A percentile compares a stretch with the other conserved stretches of the same genome.
Evolutionary conservation across 2,797 vertebrate genomes (phyloP).

Genomic region (Calcarius lapponicus): DNA sequence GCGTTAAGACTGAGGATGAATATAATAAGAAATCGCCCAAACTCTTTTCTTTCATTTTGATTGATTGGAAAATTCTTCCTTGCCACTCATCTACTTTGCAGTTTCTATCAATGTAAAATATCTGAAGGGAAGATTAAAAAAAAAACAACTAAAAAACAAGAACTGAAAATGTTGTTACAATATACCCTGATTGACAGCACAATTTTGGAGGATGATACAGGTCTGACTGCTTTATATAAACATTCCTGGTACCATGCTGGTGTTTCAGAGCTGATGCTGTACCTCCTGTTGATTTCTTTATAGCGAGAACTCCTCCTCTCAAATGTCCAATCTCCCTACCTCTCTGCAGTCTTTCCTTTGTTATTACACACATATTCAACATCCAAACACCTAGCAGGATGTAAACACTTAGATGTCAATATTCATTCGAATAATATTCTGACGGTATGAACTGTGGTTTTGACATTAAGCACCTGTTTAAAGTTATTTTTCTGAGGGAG

Average conservation of each 20-base stretch:
- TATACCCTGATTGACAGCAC: neutral
- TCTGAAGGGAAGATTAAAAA: neutral
- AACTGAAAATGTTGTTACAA: neutral
- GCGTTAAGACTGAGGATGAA: neutral
- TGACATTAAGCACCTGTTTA: neutral
- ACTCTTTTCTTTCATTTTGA: neutral
- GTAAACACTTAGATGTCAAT: neutral
- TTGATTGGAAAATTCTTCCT: neutral
- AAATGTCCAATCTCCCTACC: neutral
- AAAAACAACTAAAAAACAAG: neutral
- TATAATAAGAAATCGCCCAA: neutral
- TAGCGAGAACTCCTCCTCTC: neutral
- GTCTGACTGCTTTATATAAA: neutral
- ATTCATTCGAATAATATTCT: neutral
- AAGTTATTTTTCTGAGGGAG: neutral
- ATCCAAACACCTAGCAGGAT: neutral
- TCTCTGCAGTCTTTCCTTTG: neutral
- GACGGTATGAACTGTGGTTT: neutral
- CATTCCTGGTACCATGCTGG: neutral
- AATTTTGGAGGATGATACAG: neutral
- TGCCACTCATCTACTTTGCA: neutral
- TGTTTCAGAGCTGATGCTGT: neutral
- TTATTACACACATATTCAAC: neutral
- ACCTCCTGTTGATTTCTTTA: neutral
- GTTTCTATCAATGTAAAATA: neutral